phyloP scores from a whole-genome alignment of 1,140 invertebrate species.

The Streblospio benedicti region DNA sequence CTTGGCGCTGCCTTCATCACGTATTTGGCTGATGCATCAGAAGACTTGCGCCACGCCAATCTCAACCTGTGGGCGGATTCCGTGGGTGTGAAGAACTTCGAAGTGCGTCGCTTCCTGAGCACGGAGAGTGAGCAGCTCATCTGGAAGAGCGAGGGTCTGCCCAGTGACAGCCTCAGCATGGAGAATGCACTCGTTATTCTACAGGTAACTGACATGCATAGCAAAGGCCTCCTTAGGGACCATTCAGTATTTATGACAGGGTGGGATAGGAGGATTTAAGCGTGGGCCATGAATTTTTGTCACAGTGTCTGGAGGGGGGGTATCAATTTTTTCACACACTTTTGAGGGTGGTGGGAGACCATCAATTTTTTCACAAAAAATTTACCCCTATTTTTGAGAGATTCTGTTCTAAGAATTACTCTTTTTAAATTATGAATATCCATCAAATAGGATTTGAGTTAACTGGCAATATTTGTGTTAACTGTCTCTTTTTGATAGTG shows the following conservation, averaged over 20 bases:
- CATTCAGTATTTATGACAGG: too few species aligned
- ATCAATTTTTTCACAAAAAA: too few species aligned
- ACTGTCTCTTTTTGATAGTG: too few species aligned
- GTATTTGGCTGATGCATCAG: slow-evolving; percentile 61
- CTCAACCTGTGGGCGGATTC: slow-evolving; percentile 54
- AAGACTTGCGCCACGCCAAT: slow-evolving; percentile 56
- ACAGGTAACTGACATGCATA: slow-evolving; percentile 52
- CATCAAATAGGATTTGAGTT: too few species aligned
- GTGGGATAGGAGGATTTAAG: neutral
- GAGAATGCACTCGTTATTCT: slow-evolving; percentile 75
- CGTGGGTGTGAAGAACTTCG: slow-evolving; percentile 54
- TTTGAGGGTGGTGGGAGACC: too few species aligned
- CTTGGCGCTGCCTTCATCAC: slow-evolving; percentile 68
- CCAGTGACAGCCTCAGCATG: slow-evolving; percentile 66
- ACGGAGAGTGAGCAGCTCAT: slow-evolving; percentile 70
- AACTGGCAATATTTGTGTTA: too few species aligned
- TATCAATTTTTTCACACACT: too few species aligned
- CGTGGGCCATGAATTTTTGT: too few species aligned
- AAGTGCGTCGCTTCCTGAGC: slow-evolving; percentile 62
- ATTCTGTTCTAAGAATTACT: neutral
- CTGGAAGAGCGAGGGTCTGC: slow-evolving; percentile 78
- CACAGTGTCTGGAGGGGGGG: too few species aligned
- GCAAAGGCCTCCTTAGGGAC: too few species aligned
- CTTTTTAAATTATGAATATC: neutral
- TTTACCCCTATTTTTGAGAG: too few species aligned